These are phyloP conservation scores for Betta splendens DNA, from an alignment of 2,797 vertebrate species.

Conservation along the genomic window DNA sequence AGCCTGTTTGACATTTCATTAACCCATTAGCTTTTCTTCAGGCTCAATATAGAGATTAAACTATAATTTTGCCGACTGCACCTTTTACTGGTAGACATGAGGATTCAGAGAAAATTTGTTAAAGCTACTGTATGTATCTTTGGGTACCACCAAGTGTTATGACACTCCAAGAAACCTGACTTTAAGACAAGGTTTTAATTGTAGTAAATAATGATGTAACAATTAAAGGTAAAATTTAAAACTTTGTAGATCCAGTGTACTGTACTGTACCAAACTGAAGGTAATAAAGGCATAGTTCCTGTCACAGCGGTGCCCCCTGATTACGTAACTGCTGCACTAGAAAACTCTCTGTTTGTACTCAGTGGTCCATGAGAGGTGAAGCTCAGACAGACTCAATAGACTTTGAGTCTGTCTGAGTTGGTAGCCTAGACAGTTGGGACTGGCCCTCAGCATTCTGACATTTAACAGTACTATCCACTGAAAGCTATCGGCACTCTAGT, in stretches of 20 bases:
- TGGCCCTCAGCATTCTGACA: slow-evolving; percentile 2
- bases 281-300: slow-evolving; percentile 38
- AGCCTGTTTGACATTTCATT: slow-evolving; percentile 1
- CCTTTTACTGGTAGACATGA: too few species aligned
- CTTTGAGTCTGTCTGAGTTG: slow-evolving; percentile 21
- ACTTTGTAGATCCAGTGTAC: slow-evolving; percentile 15
- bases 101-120: too few species aligned
- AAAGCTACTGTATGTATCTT: too few species aligned
- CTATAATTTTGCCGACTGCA: too few species aligned
- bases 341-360: slow-evolving; percentile 56
- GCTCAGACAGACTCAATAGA: slow-evolving; percentile 20
- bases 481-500: neutral
- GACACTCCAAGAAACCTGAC: too few species aligned
- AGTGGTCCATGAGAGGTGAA: slow-evolving; percentile 40
- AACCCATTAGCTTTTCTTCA: neutral
- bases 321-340: slow-evolving; percentile 48
- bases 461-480: neutral
- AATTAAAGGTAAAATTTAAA: too few species aligned
- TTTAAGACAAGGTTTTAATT: too few species aligned
- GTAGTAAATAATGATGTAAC: too few species aligned
- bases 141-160: too few species aligned
- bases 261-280: slow-evolving; percentile 23
- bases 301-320: slow-evolving; percentile 19
- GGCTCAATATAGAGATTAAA: neutral
- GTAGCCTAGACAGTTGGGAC: slow-evolving; percentile 7